Conservation (phyloP, 2,888 invertebrate species). For the Abscondita cerata region DNA sequence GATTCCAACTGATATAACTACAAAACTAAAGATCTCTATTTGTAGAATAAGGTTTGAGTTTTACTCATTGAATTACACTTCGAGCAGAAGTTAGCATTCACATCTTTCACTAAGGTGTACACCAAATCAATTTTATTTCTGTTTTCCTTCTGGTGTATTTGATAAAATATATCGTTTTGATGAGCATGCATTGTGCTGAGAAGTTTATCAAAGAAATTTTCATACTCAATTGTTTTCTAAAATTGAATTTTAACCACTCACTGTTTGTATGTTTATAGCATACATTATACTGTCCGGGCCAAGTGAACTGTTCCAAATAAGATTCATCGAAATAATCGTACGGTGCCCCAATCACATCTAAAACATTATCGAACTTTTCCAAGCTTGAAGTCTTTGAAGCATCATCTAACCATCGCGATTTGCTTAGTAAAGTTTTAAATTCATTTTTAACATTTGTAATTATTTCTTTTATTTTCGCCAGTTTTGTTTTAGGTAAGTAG, state of each 20-base stretch:
- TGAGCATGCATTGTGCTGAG: not conserved
- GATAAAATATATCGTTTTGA: not conserved
- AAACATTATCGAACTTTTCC: conserved; percentile 28
- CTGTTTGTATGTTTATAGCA: too few species aligned
- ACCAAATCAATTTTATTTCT: not conserved
- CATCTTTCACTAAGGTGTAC: not conserved
- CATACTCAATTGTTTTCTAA: not conserved
- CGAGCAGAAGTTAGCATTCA: not conserved
- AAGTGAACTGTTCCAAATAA: conserved; percentile 35
- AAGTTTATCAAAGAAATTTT: not conserved
- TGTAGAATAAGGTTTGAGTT: too few species aligned
- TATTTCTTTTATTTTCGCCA: conserved; percentile 31
- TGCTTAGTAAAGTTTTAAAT: conserved; percentile 20
- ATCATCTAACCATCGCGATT: conserved; percentile 39
- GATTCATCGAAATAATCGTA: conserved; percentile 41
- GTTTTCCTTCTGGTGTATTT: not conserved
- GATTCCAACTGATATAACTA: not conserved
- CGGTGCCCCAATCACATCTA: conserved; percentile 41
- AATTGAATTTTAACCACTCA: too few species aligned
- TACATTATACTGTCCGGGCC: conserved; percentile 22
- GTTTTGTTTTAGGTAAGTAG: conserved; percentile 26
- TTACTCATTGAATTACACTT: not conserved
- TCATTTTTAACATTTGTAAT: conserved; percentile 36
- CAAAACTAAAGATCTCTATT: too few species aligned
- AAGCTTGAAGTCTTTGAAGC: conserved; percentile 37